Conservation (phyloP, 2,888 invertebrate genomes). For the Celastrina argiolus region DNA sequence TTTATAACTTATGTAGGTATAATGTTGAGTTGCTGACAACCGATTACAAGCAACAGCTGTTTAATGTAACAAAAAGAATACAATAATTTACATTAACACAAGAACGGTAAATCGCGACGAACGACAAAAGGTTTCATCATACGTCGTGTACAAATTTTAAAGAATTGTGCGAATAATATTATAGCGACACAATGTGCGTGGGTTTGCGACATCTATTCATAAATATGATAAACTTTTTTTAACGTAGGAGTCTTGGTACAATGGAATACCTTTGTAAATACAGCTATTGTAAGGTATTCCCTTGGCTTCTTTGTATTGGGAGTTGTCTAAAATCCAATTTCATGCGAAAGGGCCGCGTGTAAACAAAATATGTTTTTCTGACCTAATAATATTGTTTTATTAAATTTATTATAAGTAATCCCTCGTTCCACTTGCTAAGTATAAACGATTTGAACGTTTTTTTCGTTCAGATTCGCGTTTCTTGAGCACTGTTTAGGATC, state of each 20-base stretch:
- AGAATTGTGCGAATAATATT: conserved; percentile 21
- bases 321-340: conserved; percentile 15
- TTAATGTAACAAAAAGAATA: neutral
- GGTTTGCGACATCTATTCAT: conserved; percentile 21
- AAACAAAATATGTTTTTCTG: conserved; percentile 4
- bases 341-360: neutral
- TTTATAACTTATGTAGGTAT: too few relatives aligned
- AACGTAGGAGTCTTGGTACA: conserved; percentile 1
- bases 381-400: neutral
- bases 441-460: too few relatives aligned
- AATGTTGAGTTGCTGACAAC: too few relatives aligned
- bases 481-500: too few relatives aligned
- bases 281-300: conserved; percentile 16
- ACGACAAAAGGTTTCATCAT: conserved; percentile 21
- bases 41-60: neutral
- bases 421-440: too few relatives aligned
- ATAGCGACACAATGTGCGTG: conserved; percentile 19
- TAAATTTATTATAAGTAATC: neutral
- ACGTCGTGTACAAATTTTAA: conserved; percentile 14
- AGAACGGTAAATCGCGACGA: neutral
- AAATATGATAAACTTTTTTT: conserved; percentile 19
- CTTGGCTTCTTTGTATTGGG: conserved; percentile 1
- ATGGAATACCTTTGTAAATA: conserved; percentile 14
- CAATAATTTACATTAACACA: too few relatives aligned
- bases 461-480: too few relatives aligned